Evolutionary conservation across 1,140 invertebrate genomes (phyloP).

Genomic region (Lordiphosa collinella): DNA sequence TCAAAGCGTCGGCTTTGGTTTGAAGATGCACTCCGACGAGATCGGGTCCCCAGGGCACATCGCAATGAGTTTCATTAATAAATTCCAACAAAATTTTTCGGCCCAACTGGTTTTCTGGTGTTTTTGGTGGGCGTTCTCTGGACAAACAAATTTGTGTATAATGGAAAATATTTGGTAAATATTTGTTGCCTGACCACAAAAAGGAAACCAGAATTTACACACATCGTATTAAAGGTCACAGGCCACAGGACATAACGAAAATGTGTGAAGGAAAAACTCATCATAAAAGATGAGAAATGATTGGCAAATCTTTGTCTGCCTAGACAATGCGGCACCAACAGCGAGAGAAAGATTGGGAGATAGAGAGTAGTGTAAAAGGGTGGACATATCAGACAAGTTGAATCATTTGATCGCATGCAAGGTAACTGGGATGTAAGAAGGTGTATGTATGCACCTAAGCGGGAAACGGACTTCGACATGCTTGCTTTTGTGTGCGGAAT

Average conservation of each 20-base stretch:
- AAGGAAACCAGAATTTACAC: constrained; percentile 12
- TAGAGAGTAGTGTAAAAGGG: background rate
- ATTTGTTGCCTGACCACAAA: constrained; percentile 35
- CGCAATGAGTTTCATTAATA: constrained; percentile 54
- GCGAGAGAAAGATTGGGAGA: background rate
- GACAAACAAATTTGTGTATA: constrained; percentile 22
- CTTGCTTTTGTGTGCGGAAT: too few species aligned
- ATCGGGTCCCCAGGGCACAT: constrained; percentile 22
- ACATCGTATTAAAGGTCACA: constrained; percentile 17
- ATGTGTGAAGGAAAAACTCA: constrained; percentile 25
- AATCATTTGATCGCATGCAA: too few species aligned
- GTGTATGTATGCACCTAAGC: too few species aligned
- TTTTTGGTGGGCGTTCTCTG: constrained; percentile 7
- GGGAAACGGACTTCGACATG: too few species aligned
- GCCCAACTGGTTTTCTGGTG: constrained; percentile 5
- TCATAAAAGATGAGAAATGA: constrained; percentile 46
- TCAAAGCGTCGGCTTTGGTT: constrained; percentile 58
- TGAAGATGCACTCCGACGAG: constrained; percentile 45
- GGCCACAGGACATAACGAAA: constrained; percentile 33
- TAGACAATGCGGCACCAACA: constrained; percentile 38
- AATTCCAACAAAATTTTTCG: constrained; percentile 45
- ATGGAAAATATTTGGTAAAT: constrained; percentile 73
- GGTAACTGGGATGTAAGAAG: too few species aligned
- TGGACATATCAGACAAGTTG: background rate
- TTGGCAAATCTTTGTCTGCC: constrained; percentile 17